These are phyloP conservation scores for Cuculus canorus DNA, from an alignment of 2,797 vertebrate species.

Conservation along the genomic window DNA sequence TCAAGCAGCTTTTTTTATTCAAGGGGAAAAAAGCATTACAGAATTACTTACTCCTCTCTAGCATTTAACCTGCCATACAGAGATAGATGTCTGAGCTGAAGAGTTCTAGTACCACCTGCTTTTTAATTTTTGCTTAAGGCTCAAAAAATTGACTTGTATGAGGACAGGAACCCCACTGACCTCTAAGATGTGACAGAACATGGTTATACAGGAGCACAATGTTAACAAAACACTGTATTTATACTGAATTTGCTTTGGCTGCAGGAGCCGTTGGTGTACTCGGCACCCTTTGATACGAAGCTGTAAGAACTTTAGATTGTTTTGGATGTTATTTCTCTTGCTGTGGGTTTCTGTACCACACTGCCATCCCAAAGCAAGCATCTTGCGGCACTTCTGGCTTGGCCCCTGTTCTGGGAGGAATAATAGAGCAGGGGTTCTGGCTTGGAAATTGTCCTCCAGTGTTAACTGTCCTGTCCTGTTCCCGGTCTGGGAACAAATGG, in stretches of 20 bases:
- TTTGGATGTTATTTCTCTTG: not conserved
- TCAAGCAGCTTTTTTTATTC: not conserved
- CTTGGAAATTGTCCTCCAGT: not conserved
- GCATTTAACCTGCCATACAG: not conserved
- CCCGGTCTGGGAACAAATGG: accelerated
- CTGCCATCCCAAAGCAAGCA: not conserved
- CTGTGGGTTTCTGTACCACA: too few relatives aligned
- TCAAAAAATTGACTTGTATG: not conserved
- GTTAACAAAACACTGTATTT: accelerated
- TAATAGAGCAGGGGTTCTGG: not conserved
- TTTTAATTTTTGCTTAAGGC: not conserved
- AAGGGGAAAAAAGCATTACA: accelerated
- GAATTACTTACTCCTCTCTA: not conserved
- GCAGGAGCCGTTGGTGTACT: accelerated
- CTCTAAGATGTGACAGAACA: not conserved
- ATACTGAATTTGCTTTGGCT: not conserved
- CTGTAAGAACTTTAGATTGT: not conserved
- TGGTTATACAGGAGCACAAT: accelerated
- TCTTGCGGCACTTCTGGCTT: not conserved
- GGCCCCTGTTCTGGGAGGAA: not conserved
- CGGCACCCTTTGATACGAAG: accelerated
- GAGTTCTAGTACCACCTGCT: not conserved
- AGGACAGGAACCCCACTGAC: not conserved
- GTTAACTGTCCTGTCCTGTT: too few relatives aligned
- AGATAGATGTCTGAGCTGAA: not conserved